Evolutionary conservation across 2,888 invertebrate genomes (phyloP), one percentile per base, ranked within the genome.

Genomic region (Plagodis pulveraria): DNA sequence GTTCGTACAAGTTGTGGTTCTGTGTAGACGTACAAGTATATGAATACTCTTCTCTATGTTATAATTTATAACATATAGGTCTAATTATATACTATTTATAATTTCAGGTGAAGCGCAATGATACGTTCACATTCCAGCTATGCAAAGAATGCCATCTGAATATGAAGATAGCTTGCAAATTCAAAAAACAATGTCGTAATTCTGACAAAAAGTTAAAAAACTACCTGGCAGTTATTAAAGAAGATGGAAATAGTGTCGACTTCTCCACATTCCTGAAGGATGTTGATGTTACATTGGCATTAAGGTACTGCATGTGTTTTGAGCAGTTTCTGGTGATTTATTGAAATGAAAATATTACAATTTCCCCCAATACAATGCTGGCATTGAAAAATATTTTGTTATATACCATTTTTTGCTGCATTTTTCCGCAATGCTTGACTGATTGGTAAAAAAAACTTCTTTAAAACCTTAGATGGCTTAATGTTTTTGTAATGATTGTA

Each of bases 181-280:
- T 93, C 69, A 93, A 90, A 65, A 91, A 92, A 66, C 81, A 81
- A 64, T 93, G 93, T 66, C 76, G 89, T 35, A 77, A 76, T 6
- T 88, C 93, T 4, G 92, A 93, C 59, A 87, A 83, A 59, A 84
- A 77, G 51, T 80, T 87, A 38, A 85, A 77, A 63, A 83, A 76
- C 58, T 93, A 81, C 65, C 47, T 86, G 38, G 73, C 76, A 6
- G 51, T 81, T 22, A 22, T 22, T 7, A 90, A 86, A 65, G 84
- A 85, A 54, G 63, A 73, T 36, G 86, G 78, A 0, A 86, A 85
- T 6, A 67, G 55, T 33, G 32, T 77, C n/a, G 87, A 90, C 56
- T 83, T 91, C 47, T 65, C 70, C 42, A 81, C 80, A 51, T 91
- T 77, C 62, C 67, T 89, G 5, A 89, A 83, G 67, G 85, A 77